phyloP scores from a whole-genome alignment of 2,797 vertebrate species.

The Chelonia mydas region DNA sequence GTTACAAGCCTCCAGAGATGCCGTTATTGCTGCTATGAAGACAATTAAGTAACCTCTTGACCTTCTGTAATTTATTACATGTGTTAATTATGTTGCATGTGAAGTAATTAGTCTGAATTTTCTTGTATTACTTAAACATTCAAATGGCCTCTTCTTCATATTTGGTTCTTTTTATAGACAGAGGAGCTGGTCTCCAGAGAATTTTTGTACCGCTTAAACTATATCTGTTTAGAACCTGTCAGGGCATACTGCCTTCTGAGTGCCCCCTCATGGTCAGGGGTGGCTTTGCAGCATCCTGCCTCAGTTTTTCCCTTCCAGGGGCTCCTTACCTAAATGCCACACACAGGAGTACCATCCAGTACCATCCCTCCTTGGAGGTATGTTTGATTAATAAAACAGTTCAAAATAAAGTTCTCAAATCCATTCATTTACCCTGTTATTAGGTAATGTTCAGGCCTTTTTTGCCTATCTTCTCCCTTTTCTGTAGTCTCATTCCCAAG shows the following conservation, averaged over 20 bases:
- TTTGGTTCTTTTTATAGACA: background rate
- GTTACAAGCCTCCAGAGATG: slow-evolving; percentile 16
- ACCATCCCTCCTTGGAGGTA: background rate
- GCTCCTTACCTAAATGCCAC: background rate
- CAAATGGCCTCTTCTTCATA: background rate
- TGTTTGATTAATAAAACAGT: background rate
- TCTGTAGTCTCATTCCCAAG: background rate
- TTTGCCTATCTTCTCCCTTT: background rate
- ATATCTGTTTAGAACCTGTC: background rate
- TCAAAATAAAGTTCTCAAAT: background rate
- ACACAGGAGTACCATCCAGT: background rate
- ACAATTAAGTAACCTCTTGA: background rate
- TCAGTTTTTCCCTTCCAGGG: background rate
- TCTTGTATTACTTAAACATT: background rate
- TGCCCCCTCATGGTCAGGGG: background rate
- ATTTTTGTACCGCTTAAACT: background rate
- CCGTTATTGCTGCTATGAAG: background rate
- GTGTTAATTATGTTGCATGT: background rate
- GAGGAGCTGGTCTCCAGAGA: background rate
- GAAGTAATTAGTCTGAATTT: slow-evolving; percentile 19
- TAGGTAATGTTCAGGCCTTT: background rate
- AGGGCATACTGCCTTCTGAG: background rate
- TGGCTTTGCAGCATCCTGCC: background rate
- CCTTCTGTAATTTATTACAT: slow-evolving; percentile 39
- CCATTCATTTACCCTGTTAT: background rate